phyloP scores from a whole-genome alignment of 2,888 invertebrate genomes.

The Cephus pygmeus region DNA sequence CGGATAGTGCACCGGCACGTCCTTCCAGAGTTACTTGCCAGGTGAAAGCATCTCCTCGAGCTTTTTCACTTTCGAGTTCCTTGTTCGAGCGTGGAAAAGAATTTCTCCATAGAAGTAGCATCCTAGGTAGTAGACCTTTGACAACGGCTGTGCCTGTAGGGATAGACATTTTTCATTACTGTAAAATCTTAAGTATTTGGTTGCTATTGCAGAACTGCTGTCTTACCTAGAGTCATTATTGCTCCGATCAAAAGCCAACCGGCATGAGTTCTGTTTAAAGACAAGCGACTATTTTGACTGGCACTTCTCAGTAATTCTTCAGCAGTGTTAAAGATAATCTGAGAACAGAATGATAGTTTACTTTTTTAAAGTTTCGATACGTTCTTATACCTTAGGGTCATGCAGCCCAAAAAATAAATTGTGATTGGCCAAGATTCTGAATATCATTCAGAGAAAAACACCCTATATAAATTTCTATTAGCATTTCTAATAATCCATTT shows the following conservation, averaged over 20 bases:
- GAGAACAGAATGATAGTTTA: constrained; percentile 22
- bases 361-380: neutral
- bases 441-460: neutral
- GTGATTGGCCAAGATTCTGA: neutral
- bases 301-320: constrained; percentile 96
- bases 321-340: constrained; percentile 93
- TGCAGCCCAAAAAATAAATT: neutral
- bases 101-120: constrained; percentile 96
- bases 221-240: constrained; percentile 90
- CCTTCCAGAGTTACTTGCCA: constrained; percentile 99
- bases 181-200: neutral
- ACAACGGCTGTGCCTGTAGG: constrained; percentile 87
- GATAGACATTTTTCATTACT: constrained; percentile 3
- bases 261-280: constrained; percentile 94
- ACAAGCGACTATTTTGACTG: constrained; percentile 94
- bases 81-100: constrained; percentile 97
- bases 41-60: constrained; percentile 96
- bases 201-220: neutral
- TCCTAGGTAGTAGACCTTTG: constrained; percentile 89
- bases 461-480: neutral
- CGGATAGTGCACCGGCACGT: constrained; percentile 94
- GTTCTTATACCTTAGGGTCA: neutral
- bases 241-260: constrained; percentile 98
- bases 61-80: constrained; percentile 96
- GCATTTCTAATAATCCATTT: neutral